phyloP scores from a whole-genome alignment of 2,797 vertebrate species.

The Enteromius unitaeniatus region DNA sequence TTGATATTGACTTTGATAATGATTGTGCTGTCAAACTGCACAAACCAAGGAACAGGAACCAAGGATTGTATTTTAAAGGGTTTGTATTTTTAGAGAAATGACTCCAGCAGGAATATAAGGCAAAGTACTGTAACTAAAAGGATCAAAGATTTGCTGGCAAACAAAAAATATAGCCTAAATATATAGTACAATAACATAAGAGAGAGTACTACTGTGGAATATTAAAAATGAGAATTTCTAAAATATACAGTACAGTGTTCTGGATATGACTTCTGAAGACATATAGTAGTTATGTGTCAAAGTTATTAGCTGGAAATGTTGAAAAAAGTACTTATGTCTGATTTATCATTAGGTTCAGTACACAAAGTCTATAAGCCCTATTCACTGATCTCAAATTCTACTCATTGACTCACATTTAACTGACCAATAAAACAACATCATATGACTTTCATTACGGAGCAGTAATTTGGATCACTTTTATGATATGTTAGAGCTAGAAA shows the following conservation, averaged over 20 bases:
- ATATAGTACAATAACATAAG: neutral
- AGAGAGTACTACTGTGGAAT: neutral
- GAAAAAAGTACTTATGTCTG: neutral
- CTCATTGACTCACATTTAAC: neutral
- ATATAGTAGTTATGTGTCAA: neutral
- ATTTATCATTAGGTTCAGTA: neutral
- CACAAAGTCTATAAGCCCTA: neutral
- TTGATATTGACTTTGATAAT: slow-evolving; percentile 2
- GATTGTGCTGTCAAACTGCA: slow-evolving; percentile 30
- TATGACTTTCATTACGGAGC: neutral
- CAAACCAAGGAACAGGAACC: neutral
- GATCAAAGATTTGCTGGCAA: neutral
- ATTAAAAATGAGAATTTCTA: neutral
- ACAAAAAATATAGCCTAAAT: neutral
- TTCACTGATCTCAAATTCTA: neutral
- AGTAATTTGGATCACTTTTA: neutral
- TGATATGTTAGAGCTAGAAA: neutral
- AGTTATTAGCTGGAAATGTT: neutral
- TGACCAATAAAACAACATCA: neutral
- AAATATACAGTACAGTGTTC: neutral
- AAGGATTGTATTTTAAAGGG: neutral
- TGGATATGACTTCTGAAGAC: neutral
- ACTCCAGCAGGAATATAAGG: neutral
- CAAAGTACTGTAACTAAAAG: neutral
- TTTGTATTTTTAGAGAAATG: neutral